These are phyloP conservation scores for Ceryle rudis DNA, from an alignment of 2,797 vertebrate species.

Conservation along the genomic window DNA sequence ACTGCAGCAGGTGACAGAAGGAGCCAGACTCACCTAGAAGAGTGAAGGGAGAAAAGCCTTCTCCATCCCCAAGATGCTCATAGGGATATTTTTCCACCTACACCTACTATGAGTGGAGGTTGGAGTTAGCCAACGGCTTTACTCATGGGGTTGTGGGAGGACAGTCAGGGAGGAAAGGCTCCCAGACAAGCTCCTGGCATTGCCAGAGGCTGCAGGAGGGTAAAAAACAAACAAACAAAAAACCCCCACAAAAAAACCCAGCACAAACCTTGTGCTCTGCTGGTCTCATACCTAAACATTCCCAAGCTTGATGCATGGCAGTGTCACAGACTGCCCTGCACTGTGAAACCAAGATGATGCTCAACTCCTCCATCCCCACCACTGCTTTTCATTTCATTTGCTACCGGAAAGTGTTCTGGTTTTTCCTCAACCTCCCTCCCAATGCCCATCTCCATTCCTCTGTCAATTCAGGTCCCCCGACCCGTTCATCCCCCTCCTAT, in stretches of 20 bases:
- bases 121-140: slow-evolving; percentile 2
- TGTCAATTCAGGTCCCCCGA: background rate
- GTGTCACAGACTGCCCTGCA: background rate
- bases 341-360: rapidly evolving
- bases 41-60: background rate
- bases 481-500: background rate
- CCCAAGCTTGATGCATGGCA: background rate
- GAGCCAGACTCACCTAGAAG: background rate
- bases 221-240: no score
- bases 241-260: no score
- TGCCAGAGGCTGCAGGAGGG: background rate
- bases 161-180: background rate
- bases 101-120: background rate
- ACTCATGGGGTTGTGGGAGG: background rate
- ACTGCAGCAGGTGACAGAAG: background rate
- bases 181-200: background rate
- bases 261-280: background rate
- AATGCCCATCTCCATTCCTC: background rate
- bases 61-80: background rate
- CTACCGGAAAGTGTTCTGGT: background rate
- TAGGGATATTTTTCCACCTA: background rate
- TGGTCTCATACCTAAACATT: background rate
- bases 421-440: background rate
- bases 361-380: background rate
- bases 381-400: background rate